A percentile compares a stretch with the other conserved stretches of the same genome.
These are phyloP conservation scores for Scylla paramamosain DNA, from an alignment of 1,140 invertebrate species.

Conservation along the genomic window DNA sequence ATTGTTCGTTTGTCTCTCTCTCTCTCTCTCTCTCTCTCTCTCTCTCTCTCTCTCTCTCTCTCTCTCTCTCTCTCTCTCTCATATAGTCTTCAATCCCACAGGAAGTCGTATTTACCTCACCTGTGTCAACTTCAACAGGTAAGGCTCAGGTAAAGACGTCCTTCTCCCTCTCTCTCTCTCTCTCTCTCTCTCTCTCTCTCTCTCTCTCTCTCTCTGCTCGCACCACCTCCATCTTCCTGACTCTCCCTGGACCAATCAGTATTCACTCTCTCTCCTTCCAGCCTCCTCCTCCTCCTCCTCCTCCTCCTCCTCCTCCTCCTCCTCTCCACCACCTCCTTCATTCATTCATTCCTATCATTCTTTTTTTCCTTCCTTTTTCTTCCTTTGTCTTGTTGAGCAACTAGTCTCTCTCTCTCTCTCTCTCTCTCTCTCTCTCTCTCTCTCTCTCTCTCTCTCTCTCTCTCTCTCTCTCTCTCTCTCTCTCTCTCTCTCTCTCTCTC, in stretches of 20 bases:
- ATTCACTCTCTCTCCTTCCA: neutral
- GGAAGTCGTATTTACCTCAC: neutral
- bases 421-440: neutral
- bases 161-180: neutral
- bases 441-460: neutral
- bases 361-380: too few species aligned
- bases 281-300: neutral
- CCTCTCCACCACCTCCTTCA: neutral
- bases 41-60: constrained; percentile 18
- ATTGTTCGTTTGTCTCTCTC: too few species aligned
- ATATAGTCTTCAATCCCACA: neutral
- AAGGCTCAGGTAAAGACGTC: neutral
- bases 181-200: neutral
- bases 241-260: neutral
- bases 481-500: neutral
- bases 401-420: neutral
- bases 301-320: neutral
- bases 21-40: neutral
- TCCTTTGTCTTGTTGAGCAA: too few species aligned
- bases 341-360: too few species aligned
- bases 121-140: neutral
- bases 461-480: neutral
- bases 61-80: constrained; percentile 20
- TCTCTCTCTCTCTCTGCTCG: neutral
- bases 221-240: neutral